phyloP scores from a whole-genome alignment of 64 coral and sea anemone genomes.

The Anthopleura sola region DNA sequence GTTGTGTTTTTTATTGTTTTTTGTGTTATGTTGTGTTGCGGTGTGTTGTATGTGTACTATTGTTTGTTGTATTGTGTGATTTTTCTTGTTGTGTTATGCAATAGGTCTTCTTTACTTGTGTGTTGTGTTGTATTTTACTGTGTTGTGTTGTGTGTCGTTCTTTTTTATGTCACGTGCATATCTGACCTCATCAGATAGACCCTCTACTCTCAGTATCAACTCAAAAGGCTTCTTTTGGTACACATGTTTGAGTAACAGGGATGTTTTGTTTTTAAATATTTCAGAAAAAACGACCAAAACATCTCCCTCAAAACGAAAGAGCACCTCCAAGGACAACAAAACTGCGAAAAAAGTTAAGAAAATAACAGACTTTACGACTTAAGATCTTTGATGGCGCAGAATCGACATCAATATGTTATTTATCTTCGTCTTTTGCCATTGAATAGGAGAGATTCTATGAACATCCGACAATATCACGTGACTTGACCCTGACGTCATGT shows the following conservation, averaged over 20 bases:
- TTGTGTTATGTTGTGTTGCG: too few species aligned
- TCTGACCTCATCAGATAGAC: too few species aligned
- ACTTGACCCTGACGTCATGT: too few species aligned
- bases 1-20: too few species aligned
- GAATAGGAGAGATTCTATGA: background rate
- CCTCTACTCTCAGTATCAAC: background rate
- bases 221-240: background rate
- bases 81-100: too few species aligned
- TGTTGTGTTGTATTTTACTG: too few species aligned
- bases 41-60: too few species aligned
- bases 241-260: background rate
- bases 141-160: too few species aligned
- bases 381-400: background rate
- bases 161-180: too few species aligned
- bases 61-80: background rate
- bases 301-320: conserved; percentile 21
- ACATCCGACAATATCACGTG: background rate
- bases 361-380: conserved; percentile 17
- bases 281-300: background rate
- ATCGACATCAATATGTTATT: too few species aligned
- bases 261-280: background rate
- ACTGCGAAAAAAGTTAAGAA: conserved; percentile 8
- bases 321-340: background rate
- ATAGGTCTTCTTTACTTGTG: too few species aligned
- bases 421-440: too few species aligned